A percentile compares a stretch with the other conserved stretches of the same genome.
phyloP scores from a whole-genome alignment of 2,113 vertebrate species.

The Tonatia bakeri region DNA sequence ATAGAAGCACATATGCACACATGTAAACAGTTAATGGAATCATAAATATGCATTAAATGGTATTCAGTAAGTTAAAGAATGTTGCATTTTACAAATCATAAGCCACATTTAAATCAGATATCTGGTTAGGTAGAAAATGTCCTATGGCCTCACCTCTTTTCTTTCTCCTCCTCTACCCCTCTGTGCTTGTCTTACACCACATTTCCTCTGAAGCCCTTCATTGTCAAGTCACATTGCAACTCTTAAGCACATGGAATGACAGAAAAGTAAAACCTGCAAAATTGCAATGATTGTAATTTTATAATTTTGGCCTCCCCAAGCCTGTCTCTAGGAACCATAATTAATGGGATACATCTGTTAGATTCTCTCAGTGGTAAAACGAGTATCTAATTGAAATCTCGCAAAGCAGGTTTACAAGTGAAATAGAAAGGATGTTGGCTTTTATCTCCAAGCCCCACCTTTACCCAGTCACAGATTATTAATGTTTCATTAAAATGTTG shows the following conservation, averaged over 20 bases:
- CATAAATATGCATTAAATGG: not conserved
- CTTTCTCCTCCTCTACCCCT: not conserved
- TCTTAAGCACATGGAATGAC: not conserved
- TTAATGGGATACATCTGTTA: slow-evolving; percentile 10
- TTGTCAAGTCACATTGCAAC: not conserved
- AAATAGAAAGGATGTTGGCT: slow-evolving; percentile 46
- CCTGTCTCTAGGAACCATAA: slow-evolving; percentile 22
- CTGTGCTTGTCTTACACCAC: not conserved
- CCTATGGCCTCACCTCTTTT: not conserved
- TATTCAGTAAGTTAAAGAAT: not conserved
- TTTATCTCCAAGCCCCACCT: slow-evolving; percentile 40
- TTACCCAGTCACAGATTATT: slow-evolving; percentile 46
- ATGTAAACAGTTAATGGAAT: not conserved
- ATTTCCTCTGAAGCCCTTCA: not conserved
- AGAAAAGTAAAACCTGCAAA: not conserved
- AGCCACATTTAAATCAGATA: not conserved
- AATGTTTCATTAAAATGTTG: slow-evolving; percentile 23
- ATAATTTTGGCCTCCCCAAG: not conserved
- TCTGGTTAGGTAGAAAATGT: not conserved
- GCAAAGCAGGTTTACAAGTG: slow-evolving; percentile 46
- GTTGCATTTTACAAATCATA: not conserved
- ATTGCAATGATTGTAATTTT: not conserved
- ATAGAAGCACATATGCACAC: not conserved
- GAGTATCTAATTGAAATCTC: slow-evolving; percentile 50
- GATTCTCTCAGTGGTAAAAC: slow-evolving; percentile 25